Evolutionary conservation across 35 echinoderm and acorn worm species (phyloP).

Genomic region (Lytechinus pictus): DNA sequence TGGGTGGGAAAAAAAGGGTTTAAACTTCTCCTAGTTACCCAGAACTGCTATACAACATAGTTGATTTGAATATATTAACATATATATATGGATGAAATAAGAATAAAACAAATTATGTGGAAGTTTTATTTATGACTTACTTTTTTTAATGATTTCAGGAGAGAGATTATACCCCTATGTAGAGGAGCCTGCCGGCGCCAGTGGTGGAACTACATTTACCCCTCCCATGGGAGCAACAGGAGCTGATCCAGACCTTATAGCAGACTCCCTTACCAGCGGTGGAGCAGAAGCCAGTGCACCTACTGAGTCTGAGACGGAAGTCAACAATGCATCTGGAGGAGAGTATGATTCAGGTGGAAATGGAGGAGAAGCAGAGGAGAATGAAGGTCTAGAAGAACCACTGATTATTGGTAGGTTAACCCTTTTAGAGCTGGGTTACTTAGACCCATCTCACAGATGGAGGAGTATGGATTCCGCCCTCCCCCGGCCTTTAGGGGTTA

Average conservation of each 20-base stretch:
- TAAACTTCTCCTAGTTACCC: too few relatives aligned
- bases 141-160: not conserved
- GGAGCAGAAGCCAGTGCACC: not conserved
- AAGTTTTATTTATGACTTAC: not conserved
- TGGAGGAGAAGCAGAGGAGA: constrained; percentile 8
- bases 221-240: constrained; percentile 21
- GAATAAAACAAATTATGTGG: too few relatives aligned
- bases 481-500: not conserved
- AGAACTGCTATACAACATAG: too few relatives aligned
- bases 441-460: not conserved
- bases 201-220: not conserved
- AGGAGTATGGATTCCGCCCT: too few relatives aligned
- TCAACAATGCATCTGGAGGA: constrained; percentile 23
- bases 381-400: constrained; percentile 33
- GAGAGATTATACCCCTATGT: constrained; percentile 36
- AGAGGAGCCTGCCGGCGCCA: constrained; percentile 26
- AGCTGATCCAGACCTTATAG: constrained; percentile 28
- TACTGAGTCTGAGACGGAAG: constrained; percentile 20
- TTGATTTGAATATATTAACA: too few relatives aligned
- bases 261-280: not conserved
- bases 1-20: too few relatives aligned
- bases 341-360: constrained; percentile 41
- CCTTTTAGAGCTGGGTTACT: too few relatives aligned
- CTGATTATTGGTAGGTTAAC: constrained; percentile 6
- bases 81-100: too few relatives aligned